phyloP scores from a whole-genome alignment of 2,888 invertebrate species.

The Microctonus hyperodae region DNA sequence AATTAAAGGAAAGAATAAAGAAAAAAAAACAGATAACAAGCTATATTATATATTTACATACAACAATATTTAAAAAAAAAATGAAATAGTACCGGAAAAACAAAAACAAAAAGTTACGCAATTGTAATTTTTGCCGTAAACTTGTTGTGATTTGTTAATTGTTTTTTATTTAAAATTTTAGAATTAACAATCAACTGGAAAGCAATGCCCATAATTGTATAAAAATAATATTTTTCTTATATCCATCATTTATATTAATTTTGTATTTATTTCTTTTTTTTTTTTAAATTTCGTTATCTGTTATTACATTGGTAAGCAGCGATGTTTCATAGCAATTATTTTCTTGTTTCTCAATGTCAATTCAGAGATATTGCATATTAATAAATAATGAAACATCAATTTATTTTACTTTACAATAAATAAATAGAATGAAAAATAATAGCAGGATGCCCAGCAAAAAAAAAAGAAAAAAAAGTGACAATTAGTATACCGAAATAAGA shows the following conservation, averaged over 20 bases:
- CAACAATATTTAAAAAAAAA: conserved; percentile 54
- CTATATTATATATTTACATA: conserved; percentile 63
- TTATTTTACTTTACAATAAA: conserved; percentile 5
- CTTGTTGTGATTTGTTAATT: background rate
- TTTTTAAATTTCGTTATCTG: conserved; percentile 51
- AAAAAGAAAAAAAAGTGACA: conserved; percentile 39
- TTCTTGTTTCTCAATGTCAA: background rate
- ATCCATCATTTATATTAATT: background rate
- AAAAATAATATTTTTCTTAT: background rate
- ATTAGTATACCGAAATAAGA: conserved; percentile 59
- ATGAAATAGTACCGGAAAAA: conserved; percentile 54
- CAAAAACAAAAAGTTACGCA: conserved; percentile 35
- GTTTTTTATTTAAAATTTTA: too few species aligned
- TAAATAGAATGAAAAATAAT: too few species aligned
- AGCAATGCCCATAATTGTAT: too few species aligned
- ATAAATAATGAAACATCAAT: conserved; percentile 9
- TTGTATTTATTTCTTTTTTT: background rate
- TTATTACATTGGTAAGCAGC: conserved; percentile 58
- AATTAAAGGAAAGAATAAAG: conserved; percentile 44
- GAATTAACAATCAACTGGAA: too few species aligned
- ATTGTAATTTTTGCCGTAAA: background rate
- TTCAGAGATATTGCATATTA: background rate
- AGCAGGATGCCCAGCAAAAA: conserved; percentile 59
- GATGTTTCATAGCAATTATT: conserved; percentile 9
- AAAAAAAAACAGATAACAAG: conserved; percentile 53